Conservation (phyloP, 2,113 vertebrate species). For the Todiramphus saurophagus region DNA sequence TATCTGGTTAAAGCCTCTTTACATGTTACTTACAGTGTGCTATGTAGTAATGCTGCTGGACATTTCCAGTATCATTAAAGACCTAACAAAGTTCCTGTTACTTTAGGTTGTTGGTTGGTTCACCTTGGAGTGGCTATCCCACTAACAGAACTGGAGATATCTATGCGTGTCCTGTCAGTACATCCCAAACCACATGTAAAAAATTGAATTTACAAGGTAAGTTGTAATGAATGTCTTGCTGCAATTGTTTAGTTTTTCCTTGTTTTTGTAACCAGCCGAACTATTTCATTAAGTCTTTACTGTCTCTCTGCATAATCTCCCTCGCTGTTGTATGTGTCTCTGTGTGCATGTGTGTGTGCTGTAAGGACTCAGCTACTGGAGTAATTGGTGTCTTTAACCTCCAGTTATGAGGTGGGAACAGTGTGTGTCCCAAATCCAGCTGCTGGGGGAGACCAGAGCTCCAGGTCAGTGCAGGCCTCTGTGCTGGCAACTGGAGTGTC, state of each 20-base stretch:
- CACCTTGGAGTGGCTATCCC: conserved; percentile 88
- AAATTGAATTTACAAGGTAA: conserved; percentile 86
- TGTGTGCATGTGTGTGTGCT: not conserved
- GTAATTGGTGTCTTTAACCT: not conserved
- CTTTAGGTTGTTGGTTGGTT: conserved; percentile 87
- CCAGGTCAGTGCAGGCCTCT: fast-evolving
- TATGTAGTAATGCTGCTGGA: not conserved
- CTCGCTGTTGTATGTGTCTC: not conserved
- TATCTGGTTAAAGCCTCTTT: not conserved
- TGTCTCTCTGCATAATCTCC: not conserved
- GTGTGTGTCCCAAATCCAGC: not conserved
- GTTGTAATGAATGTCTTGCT: not conserved
- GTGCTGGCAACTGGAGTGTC: fast-evolving
- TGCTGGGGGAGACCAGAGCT: not conserved
- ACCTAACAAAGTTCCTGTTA: not conserved
- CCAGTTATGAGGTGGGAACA: not conserved
- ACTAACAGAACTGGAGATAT: conserved; percentile 88
- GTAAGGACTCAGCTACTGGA: not conserved
- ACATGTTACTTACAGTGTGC: not conserved
- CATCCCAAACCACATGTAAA: conserved; percentile 72
- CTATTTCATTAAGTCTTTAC: not conserved
- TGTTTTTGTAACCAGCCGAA: fast-evolving
- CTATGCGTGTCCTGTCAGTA: conserved; percentile 83
- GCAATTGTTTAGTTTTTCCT: not conserved
- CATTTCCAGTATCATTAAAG: not conserved